These are phyloP conservation scores for Pocillopora damicornis DNA, from an alignment of 64 coral and sea anemone genomes.

Conservation along the genomic window DNA sequence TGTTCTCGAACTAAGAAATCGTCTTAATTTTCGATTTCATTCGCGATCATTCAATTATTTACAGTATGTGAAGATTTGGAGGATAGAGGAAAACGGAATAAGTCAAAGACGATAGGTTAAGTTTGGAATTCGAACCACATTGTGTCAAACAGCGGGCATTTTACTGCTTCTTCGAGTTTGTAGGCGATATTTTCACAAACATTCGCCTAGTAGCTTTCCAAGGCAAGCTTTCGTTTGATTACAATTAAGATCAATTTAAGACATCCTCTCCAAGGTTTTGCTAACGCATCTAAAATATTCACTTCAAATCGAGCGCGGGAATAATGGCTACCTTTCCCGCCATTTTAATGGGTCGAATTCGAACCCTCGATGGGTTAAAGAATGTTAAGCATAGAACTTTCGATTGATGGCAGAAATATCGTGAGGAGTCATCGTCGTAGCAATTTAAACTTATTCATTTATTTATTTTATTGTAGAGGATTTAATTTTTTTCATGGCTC, in stretches of 20 bases:
- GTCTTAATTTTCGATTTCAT: not conserved
- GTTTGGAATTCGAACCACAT: not conserved
- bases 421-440: too few species aligned
- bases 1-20: conserved; percentile 11
- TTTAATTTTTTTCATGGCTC: too few species aligned
- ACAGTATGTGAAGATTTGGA: not conserved
- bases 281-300: not conserved
- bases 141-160: not conserved
- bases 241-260: too few species aligned
- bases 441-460: too few species aligned
- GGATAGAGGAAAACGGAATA: not conserved
- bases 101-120: not conserved
- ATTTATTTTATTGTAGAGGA: too few species aligned
- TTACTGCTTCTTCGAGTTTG: too few species aligned
- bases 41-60: not conserved
- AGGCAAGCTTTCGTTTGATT: too few species aligned
- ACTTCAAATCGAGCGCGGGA: not conserved
- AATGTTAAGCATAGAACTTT: too few species aligned
- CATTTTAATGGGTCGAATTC: not conserved
- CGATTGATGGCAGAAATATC: too few species aligned
- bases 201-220: too few species aligned
- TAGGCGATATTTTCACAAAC: too few species aligned
- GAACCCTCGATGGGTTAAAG: not conserved
- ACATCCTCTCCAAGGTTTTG: too few species aligned
- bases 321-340: conserved; percentile 1